These are phyloP conservation scores for Anagyrus pseudococci DNA, from an alignment of 2,888 invertebrate species.

Conservation along the genomic window DNA sequence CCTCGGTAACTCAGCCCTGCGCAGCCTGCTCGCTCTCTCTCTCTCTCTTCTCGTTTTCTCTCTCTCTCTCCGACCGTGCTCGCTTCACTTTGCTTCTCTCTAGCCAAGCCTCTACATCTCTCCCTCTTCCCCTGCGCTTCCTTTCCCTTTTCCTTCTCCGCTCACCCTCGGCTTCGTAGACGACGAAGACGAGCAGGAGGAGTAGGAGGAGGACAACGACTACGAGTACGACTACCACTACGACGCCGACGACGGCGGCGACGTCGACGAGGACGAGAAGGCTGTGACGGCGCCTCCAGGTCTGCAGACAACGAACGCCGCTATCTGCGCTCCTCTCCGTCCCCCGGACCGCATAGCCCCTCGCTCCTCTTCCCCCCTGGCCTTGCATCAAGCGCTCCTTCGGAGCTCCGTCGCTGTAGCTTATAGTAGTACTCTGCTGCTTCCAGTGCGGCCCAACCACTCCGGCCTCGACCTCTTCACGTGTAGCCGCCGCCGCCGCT, in stretches of 20 bases:
- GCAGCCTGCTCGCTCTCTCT: too few relatives aligned
- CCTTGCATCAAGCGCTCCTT: too few relatives aligned
- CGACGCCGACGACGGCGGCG: too few relatives aligned
- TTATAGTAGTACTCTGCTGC: conserved; percentile 40
- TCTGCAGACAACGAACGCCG: too few relatives aligned
- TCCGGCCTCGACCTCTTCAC: conserved; percentile 40
- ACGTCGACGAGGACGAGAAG: too few relatives aligned
- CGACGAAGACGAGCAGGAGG: too few relatives aligned
- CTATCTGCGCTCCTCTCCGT: too few relatives aligned
- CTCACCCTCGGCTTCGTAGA: not conserved
- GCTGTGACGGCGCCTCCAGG: too few relatives aligned
- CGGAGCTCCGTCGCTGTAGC: conserved; percentile 50
- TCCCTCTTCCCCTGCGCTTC: conserved; percentile 10
- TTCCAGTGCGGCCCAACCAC: conserved; percentile 36
- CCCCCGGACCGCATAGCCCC: too few relatives aligned
- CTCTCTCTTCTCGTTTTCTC: conserved; percentile 30
- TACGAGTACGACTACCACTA: too few relatives aligned
- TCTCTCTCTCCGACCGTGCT: conserved; percentile 34
- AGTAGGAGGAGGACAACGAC: too few relatives aligned
- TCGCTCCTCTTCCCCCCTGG: too few relatives aligned
- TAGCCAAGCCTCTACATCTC: conserved; percentile 18
- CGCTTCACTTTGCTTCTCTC: conserved; percentile 15
- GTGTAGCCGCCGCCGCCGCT: conserved; percentile 42
- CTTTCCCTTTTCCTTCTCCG: conserved; percentile 21
- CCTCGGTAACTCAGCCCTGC: conserved; percentile 55